Base-by-base conservation (phyloP, 2,797 vertebrate species). In the Tragelaphus oryx region DNA sequence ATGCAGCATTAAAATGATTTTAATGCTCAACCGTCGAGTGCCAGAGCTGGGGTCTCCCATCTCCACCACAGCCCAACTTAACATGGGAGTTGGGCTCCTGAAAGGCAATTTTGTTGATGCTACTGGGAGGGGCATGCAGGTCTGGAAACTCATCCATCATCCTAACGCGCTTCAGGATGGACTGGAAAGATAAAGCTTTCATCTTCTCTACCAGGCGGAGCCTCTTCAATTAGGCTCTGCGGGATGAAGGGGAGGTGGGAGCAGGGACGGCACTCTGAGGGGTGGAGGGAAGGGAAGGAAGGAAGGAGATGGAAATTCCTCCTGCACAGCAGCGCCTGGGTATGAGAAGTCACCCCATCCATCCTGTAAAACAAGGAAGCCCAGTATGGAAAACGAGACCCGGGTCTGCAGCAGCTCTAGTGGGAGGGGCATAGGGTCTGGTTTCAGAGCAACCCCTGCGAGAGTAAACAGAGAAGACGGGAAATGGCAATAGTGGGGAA, bases 51-150 rank as follows among this genome's bases (percentile, higher is more conserved):
- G 86, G 94, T 87, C 91, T 91, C 91, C 95, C 50, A 1, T 93
- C 85, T 95, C 91, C 28, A 89, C 86, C 0, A 0, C 89, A 93
- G 94, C 85, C 95, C 82, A 14, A 95, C 95, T 96, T 93, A 95
- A 94, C 59, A 5, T 89, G 97, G 96, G 85, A 96, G 93, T 71
- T 94, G 94, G 96, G 93, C 94, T 89, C 91, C 96, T 97, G 96
- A 97, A 97, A 97, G 89, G 96, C 96, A 97, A 97, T 98, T 98
- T 98, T 95, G 96, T 97, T 97, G 96, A 97, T 97, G 95, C 93
- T 95, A 71, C 84, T 89, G 94, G 97, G 97, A 97, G 96, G 97
- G 96, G 96, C 92, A 85, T 83, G 87, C 83, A 26, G 95, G 96
- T 96, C 95, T 96, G 91, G 93, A 98, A 96, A 78, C 96, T 96